Base-by-base conservation (phyloP, 2,888 invertebrate genomes). In the Aporophyla lueneburgensis region DNA sequence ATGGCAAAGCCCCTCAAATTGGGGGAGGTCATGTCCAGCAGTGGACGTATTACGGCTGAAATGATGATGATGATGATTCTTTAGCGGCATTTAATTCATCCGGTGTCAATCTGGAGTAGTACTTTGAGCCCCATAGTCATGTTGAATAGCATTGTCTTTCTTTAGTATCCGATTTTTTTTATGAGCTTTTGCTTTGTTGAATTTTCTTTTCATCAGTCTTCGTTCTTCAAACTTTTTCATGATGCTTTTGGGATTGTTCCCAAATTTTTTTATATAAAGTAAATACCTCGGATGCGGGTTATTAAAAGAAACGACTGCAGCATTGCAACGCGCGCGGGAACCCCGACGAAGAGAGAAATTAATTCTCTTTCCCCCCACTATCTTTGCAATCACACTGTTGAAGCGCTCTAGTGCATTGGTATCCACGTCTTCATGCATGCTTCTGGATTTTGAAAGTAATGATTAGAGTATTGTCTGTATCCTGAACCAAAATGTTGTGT, bases 101-200 rank as follows among this genome's bases (percentile, higher is more conserved):
- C 19, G 49, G 24, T 27, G 49, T 49, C 49, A 65, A 40, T n/a
- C n/a, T 53, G 53, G 53, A 54, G 65, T 27, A 70, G 58, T 5
- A 70, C 58, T 59, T 0, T 59, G 46, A 49, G 46, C 58, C 46
- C 69, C 27, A 70, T 59, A 70, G 59, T 70, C 58, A 33, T 59
- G 27, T 49, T 70, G 69, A 58, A 46, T 46, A 51, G 24, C 63
- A 46, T 56, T 68, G 58, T 27, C 27, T 69, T 46, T 58, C 56
- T 69, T 69, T 58, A 69, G 69, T 7, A 27, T 58, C 58, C 69
- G 58, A 69, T 67, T 56, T 58, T 69, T 63, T 69, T 58, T n/a
- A 58, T 27, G 58, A 58, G 56, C 56, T 68, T 69, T 58, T 27
- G 43, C 46, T 58, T 69, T 58, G 16, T 58, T 69, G 21, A 46